These are phyloP conservation scores for Clarias fuscus DNA, from an alignment of 2,797 vertebrate species.

Conservation along the genomic window DNA sequence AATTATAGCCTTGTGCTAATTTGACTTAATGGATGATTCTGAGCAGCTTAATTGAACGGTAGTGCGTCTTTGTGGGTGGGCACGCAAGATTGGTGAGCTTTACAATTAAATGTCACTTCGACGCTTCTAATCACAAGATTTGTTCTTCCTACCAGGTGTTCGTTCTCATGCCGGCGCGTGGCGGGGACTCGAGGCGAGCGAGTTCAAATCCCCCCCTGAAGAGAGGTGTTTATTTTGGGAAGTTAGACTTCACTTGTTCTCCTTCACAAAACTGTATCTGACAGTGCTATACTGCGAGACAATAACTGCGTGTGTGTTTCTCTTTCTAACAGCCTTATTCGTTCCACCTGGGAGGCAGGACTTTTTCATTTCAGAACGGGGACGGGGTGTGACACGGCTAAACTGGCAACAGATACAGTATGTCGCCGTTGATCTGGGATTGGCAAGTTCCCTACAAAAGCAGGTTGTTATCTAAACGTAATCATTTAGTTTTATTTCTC, in stretches of 20 bases:
- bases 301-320: background rate
- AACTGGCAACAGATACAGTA: background rate
- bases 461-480: background rate
- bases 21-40: conserved; percentile 42
- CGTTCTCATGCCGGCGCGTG: background rate
- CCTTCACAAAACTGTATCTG: conserved; percentile 3
- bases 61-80: background rate
- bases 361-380: conserved; percentile 18
- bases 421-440: background rate
- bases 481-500: background rate
- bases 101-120: conserved; percentile 34
- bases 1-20: conserved; percentile 37
- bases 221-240: conserved; percentile 22
- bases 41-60: conserved; percentile 35
- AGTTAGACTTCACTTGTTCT: conserved; percentile 7
- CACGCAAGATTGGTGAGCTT: conserved; percentile 16
- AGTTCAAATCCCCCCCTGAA: conserved; percentile 6
- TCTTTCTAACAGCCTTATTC: background rate
- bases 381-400: background rate
- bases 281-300: background rate
- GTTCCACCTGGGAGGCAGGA: background rate
- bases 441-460: background rate
- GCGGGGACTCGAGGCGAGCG: background rate
- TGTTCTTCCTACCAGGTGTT: conserved; percentile 30
- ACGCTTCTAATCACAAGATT: conserved; percentile 40